Evolutionary conservation across 2,888 invertebrate species (phyloP).

Genomic region (Periphyllus acericola): DNA sequence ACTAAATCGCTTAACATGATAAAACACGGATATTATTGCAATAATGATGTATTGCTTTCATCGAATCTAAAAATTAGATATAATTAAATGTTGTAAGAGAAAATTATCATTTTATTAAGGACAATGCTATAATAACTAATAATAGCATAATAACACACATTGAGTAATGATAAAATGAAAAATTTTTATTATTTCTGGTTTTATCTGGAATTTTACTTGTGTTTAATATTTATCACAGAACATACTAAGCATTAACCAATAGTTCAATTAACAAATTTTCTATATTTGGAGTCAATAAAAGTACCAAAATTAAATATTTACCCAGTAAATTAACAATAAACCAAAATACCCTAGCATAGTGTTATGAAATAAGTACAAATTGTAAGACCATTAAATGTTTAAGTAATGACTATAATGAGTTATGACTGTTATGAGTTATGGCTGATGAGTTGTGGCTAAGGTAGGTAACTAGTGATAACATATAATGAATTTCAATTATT

Average conservation of each 20-base stretch:
- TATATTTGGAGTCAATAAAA: not conserved
- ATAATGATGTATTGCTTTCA: too few relatives aligned
- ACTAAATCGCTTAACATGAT: not conserved
- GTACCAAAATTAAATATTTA: not conserved
- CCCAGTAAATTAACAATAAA: not conserved
- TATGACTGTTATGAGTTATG: too few relatives aligned
- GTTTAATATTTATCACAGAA: not conserved
- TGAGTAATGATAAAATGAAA: not conserved
- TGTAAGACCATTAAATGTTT: too few relatives aligned
- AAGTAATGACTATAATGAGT: too few relatives aligned
- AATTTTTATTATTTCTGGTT: not conserved
- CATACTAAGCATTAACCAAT: not conserved
- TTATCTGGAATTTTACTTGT: not conserved
- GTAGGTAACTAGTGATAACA: too few relatives aligned
- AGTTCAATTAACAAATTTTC: not conserved
- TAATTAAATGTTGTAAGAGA: too few relatives aligned
- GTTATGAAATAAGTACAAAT: too few relatives aligned
- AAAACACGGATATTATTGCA: too few relatives aligned
- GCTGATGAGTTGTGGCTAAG: too few relatives aligned
- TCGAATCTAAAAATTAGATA: not conserved
- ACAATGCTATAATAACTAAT: not conserved
- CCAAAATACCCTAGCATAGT: too few relatives aligned
- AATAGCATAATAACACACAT: not conserved
- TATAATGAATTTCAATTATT: too few relatives aligned
- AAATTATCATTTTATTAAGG: not conserved